phyloP scores from a whole-genome alignment of 2,797 vertebrate species.

The Chaenodraco wilsoni region DNA sequence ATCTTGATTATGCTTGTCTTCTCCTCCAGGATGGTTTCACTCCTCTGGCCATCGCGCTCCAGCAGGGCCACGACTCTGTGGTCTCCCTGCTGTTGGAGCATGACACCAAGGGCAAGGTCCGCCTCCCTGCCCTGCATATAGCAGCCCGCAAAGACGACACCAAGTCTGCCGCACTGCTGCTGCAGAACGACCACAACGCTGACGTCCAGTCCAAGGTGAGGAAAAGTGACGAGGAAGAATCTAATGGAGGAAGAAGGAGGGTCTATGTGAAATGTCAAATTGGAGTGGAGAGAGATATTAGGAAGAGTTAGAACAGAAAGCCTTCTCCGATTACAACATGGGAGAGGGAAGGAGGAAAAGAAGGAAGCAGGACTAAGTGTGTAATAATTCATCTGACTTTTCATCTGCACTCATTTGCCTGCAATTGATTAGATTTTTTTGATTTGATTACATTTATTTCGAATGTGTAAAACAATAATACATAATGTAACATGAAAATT shows the following conservation, averaged over 20 bases:
- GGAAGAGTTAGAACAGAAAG: neutral
- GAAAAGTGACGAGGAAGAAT: neutral
- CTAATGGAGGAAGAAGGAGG: neutral
- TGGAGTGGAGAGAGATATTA: conserved; percentile 23
- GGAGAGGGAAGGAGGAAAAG: neutral
- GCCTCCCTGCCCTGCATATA: conserved; percentile 94
- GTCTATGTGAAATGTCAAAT: too few species aligned
- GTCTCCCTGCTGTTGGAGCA: conserved; percentile 96
- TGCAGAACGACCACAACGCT: conserved; percentile 97
- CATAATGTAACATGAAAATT: too few species aligned
- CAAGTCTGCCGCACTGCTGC: conserved; percentile 93
- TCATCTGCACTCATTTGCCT: neutral
- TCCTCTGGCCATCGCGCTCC: conserved; percentile 93
- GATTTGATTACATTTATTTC: too few species aligned
- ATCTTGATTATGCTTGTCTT: neutral
- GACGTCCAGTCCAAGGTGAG: conserved; percentile 97
- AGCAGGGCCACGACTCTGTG: conserved; percentile 96
- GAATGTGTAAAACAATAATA: too few species aligned
- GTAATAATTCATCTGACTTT: conserved; percentile 7
- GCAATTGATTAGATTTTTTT: too few species aligned
- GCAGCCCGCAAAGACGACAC: conserved; percentile 97
- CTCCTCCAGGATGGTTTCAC: conserved; percentile 91
- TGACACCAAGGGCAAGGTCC: conserved; percentile 96
- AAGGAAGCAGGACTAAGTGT: neutral
- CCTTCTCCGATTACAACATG: neutral